Conservation (phyloP, 1,140 invertebrate species). For the Bombus polaris region DNA sequence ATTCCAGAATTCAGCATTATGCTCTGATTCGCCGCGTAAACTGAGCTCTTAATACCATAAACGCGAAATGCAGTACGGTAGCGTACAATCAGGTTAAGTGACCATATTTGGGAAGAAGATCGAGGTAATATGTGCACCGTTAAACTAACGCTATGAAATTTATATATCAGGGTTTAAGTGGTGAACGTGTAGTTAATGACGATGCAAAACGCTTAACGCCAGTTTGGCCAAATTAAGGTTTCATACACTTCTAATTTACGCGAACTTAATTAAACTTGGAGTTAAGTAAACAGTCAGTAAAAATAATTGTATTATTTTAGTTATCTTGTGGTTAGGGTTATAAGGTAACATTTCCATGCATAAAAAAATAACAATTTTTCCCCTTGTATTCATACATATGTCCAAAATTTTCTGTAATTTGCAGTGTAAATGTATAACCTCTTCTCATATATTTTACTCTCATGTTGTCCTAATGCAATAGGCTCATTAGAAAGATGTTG, state of each 20-base stretch:
- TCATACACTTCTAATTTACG: neutral
- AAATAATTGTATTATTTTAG: neutral
- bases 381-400: neutral
- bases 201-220: neutral
- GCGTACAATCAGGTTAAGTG: conserved; percentile 39
- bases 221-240: neutral
- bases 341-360: neutral
- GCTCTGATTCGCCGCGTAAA: neutral
- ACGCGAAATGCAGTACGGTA: neutral
- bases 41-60: conserved; percentile 33
- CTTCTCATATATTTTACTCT: neutral
- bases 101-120: conserved; percentile 42
- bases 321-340: too few species aligned
- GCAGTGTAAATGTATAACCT: too few species aligned
- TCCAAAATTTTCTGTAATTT: neutral
- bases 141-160: conserved; percentile 35
- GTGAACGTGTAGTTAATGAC: conserved; percentile 7
- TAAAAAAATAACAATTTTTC: neutral
- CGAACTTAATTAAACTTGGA: neutral
- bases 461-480: too few species aligned
- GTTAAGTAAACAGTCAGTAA: too few species aligned
- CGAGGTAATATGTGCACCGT: neutral
- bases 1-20: neutral
- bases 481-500: neutral
- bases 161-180: conserved; percentile 2